These are phyloP conservation scores for Mobula hypostoma DNA, from an alignment of 2,113 vertebrate species.

Conservation along the genomic window DNA sequence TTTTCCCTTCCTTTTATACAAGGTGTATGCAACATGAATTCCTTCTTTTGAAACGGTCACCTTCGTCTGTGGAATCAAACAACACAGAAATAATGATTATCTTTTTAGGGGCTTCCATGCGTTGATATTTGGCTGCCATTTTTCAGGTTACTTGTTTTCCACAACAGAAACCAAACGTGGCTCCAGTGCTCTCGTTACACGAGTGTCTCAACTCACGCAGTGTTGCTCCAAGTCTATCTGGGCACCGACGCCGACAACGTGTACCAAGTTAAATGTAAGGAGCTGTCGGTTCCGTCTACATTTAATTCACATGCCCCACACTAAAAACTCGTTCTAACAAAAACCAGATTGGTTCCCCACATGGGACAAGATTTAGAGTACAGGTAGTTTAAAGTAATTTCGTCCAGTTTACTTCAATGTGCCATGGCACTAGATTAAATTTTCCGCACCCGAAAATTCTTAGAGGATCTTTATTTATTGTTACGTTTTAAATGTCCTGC, in stretches of 20 bases:
- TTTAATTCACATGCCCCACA: too few relatives aligned
- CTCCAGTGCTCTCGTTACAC: neutral
- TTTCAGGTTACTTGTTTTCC: neutral
- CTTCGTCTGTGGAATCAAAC: neutral
- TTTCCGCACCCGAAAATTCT: neutral
- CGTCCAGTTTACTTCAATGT: neutral
- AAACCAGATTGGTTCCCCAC: too few relatives aligned
- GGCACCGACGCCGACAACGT: neutral
- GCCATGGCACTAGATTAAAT: neutral
- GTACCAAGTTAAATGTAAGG: too few relatives aligned
- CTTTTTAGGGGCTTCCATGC: neutral
- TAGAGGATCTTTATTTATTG: neutral
- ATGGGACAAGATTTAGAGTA: too few relatives aligned
- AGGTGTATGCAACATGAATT: neutral
- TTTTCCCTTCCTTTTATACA: neutral
- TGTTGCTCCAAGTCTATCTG: neutral
- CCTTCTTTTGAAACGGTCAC: neutral
- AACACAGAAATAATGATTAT: neutral
- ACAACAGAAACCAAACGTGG: neutral
- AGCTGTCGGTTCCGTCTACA: too few relatives aligned
- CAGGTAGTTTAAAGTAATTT: too few relatives aligned
- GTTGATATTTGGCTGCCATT: neutral
- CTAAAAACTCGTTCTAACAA: too few relatives aligned
- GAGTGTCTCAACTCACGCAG: neutral
- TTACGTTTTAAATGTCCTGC: neutral